Evolutionary conservation across 2,888 invertebrate species (phyloP).

Genomic region (Zaprionus lineosus): DNA sequence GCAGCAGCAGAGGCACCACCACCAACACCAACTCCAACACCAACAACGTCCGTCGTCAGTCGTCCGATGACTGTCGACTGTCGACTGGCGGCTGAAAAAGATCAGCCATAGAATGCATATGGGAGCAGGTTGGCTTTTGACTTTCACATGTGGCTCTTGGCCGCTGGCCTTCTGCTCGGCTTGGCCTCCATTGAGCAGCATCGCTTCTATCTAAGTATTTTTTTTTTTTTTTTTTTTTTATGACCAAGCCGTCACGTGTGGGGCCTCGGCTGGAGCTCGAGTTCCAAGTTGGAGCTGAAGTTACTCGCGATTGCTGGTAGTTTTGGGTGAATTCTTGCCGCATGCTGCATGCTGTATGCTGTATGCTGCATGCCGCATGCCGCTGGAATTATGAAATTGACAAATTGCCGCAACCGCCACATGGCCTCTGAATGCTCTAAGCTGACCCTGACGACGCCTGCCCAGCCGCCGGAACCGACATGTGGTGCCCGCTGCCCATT

Average conservation of each 20-base stretch:
- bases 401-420: conserved; percentile 74
- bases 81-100: conserved; percentile 6
- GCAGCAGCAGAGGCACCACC: background rate
- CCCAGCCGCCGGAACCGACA: conserved; percentile 33
- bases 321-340: conserved; percentile 37
- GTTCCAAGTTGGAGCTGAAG: conserved; percentile 4
- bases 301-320: conserved; percentile 3
- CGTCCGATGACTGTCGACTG: no score
- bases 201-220: conserved; percentile 41
- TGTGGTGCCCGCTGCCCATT: conserved; percentile 14
- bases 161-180: conserved; percentile 48
- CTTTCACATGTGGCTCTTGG: conserved; percentile 52
- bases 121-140: conserved; percentile 51
- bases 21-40: conserved; percentile 5
- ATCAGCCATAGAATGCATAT: conserved; percentile 24
- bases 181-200: conserved; percentile 45
- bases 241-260: conserved; percentile 38
- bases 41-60: no score
- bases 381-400: conserved; percentile 77
- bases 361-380: no score
- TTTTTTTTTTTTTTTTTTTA: conserved; percentile 17
- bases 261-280: conserved; percentile 36
- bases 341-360: no score
- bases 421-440: conserved; percentile 45
- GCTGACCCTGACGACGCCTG: conserved; percentile 63